Base-by-base conservation (phyloP, 2,797 vertebrate species). In the Esox masquinongy region DNA sequence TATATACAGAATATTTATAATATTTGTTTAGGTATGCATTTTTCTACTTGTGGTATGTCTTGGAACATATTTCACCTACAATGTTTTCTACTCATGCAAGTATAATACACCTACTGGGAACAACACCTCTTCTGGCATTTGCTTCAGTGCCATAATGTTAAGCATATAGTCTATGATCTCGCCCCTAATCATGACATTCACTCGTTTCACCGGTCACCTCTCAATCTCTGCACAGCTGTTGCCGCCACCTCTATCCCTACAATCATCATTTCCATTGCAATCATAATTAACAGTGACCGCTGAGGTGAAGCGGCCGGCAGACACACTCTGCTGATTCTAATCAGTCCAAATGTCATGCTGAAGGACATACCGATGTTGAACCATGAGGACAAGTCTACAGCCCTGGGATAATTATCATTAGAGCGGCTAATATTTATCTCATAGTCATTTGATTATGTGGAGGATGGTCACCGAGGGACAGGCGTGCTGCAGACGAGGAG, bases 131-230 rank as follows among this genome's bases (percentile, higher is more conserved):
- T 70, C 47, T 85, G 84, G 82, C 85, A 87, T 88, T 71, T 3
- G 43, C 77, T 81, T 69, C 73, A 29, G 68, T 70, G 76, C 70
- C 74, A 1, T 74, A 75, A 80, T 63, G 77, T 78, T 83, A 79
- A 84, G 72, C 75, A 80, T 69, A 31, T 24, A 47, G 43, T 47
- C 43, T 47, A 71, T 16, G 74, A 87, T 82, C 84, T 84, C 82
- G 82, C 22, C 56, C n/a, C 73, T 79, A 77, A 80, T 85, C 74
- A 83, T 80, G 67, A 79, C 83, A 84, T 85, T 84, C 84, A 86
- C 74, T 78, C 79, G 1, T 64, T 73, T 29, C 16, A 29, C 34
- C 36, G 22, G 12, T 61, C 22, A 61, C 56, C 56, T 26, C 16
- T 14, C 39, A 1, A 77, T 74, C 75, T 70, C 77, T 56, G 34